Evolutionary conservation across 2,888 invertebrate genomes (phyloP).

Genomic region (Eupithecia subfuscata): DNA sequence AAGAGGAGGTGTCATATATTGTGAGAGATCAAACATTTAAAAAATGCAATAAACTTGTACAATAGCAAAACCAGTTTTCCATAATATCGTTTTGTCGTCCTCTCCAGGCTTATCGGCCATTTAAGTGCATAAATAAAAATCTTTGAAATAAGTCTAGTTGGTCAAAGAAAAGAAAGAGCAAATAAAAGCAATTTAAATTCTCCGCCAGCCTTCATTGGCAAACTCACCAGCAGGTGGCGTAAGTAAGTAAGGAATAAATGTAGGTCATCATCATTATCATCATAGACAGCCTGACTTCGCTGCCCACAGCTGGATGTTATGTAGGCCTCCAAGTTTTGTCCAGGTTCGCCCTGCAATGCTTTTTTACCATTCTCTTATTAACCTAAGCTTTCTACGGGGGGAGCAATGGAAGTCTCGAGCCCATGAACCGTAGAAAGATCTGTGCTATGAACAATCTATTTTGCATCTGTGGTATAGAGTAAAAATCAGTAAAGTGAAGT

Average conservation of each 20-base stretch:
- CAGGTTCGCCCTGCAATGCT: too few relatives aligned
- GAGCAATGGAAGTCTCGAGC: not conserved
- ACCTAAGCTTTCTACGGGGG: not conserved
- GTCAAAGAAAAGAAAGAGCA: too few relatives aligned
- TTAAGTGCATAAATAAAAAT: not conserved
- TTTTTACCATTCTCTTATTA: too few relatives aligned
- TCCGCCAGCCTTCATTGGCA: not conserved
- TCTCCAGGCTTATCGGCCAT: not conserved
- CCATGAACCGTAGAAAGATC: too few relatives aligned
- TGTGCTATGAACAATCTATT: constrained; percentile 16
- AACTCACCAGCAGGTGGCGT: not conserved
- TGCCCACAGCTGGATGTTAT: too few relatives aligned
- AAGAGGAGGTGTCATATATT: not conserved
- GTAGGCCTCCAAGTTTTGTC: too few relatives aligned
- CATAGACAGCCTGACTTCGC: too few relatives aligned
- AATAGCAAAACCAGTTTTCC: constrained; percentile 1
- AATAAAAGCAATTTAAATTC: not conserved
- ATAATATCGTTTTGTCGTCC: not conserved
- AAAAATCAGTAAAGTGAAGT: constrained; percentile 34
- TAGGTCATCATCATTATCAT: not conserved
- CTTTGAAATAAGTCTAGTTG: too few relatives aligned
- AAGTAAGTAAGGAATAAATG: not conserved
- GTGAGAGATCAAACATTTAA: not conserved
- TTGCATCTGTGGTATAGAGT: constrained; percentile 15
- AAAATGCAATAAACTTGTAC: constrained; percentile 5